Evolutionary conservation across 2,888 invertebrate species (phyloP), one percentile per base, ranked within the genome.

Genomic region (Scaptodrosophila latifasciaeformis): DNA sequence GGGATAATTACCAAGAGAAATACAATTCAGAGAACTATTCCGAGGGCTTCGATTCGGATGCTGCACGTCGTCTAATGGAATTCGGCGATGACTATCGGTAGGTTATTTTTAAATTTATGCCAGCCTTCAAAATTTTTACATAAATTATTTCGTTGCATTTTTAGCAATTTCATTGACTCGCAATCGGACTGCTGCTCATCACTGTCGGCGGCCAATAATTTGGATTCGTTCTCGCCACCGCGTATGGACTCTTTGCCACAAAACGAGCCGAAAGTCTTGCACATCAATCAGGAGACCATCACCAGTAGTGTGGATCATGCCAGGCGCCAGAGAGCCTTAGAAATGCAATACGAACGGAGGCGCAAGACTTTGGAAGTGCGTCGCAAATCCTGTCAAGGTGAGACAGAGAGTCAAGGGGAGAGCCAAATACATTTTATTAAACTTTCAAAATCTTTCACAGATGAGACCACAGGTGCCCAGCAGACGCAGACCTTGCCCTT

Each of bases 1-100:
- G 97, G 97, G 97, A 97, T 86, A 94, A 94, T 86, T 97, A 96
- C 88, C 96, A 96, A 93, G 96, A 96, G 85, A 96, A 95, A 86
- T 96, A 96, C 86, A 91, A 94, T 85, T 95, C 95, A 34, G 96
- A 96, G 85, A 91, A 94, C 19, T 96, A 96, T 86, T 96, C 96
- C 54, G 96, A 96, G 87, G 90, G 91, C 42, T 89, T 91, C 2
- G 96, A 96, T 85, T 92, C 94, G 1, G 95, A 96, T 86, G 92
- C 93, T 27, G 94, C 95, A 31, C 90, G 94, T 55, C 90, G 91
- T 60, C 87, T 96, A 13, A 87, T 95, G 65, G 95, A 96, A 82
- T 95, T 95, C 83, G 95, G 95, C 27, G 96, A 96, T 85, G 96
- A 96, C 87, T 96, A 96, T 87, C 90, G 95, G 86, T 83, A 57